Base-by-base conservation (phyloP, 1,140 invertebrate genomes). In the Papilio polytes region DNA sequence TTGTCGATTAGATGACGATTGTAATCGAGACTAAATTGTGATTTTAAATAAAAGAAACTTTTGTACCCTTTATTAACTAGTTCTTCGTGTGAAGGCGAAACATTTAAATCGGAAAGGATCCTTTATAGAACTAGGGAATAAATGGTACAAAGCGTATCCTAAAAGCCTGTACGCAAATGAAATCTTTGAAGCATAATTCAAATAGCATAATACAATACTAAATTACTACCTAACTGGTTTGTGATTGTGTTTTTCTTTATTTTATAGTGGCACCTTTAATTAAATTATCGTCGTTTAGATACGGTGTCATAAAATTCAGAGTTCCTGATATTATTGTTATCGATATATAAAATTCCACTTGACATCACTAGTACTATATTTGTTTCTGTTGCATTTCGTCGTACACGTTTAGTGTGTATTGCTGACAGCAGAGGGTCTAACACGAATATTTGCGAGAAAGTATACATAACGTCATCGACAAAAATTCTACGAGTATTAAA, bases 1-100 rank as follows among this genome's bases (percentile, higher is more conserved):
- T 88, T 90, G 89, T 88, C 74, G 89, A 88, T 89, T 94, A 93
- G 90, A 82, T 91, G 87, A 90, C 85, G 86, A 89, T 88, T 91
- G 86, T 90, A 88, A 85, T 89, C 88, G 87, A 88, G 88, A 90
- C 89, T 85, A 88, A 90, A 90, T 78, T 90, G 90, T 93, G 88
- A 90, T 92, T 91, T 89, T 84, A 83, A 87, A 86, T 83, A 85
- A 86, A 82, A 83, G 48, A 82, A 85, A 85, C 74, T 77, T 83
- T 80, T 82, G 84, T 82, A 85, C 85, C 76, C 44, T 77, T 89
- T 88, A 87, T 82, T 70, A 86, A 90, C 89, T 90, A 87, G 87
- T 92, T 91, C 77, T 85, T 87, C 81, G 36, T 88, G 9, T 10
- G 13, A 41, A 63, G 18, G 26, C 10, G 41, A 78, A 10, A 18